Evolutionary conservation across 1,140 invertebrate genomes (phyloP), one percentile per base, ranked within the genome.

Genomic region (Matsumurasca onukii): DNA sequence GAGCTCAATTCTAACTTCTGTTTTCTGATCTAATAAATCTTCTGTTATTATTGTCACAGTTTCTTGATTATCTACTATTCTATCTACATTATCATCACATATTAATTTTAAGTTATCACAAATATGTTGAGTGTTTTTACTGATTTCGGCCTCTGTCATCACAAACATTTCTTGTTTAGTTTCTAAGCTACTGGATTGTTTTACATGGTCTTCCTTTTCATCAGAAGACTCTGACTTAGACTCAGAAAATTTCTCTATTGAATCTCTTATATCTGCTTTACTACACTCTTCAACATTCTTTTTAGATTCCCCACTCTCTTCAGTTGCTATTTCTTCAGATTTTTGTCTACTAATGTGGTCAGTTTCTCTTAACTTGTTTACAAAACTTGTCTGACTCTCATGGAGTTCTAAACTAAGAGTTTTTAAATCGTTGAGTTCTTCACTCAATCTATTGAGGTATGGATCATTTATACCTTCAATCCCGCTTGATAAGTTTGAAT

Each of bases 391-490:
- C 30, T 72, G 68, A 52, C 71, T 77, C 68, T 84, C 82, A 67
- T 81, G 81, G 25, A 85, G 72, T 72, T 88, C 86, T 20, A 83
- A 81, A 57, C 82, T 83, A 3, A 86, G 73, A 69, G 86, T 85
- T 39, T 80, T 84, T 61, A 86, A 74, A 70, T 85, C 84, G 49
- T 83, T 75, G 20, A 82, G 76, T 70, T 87, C 85, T 71, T 81
- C 83, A 69, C 80, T 84, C 29, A 85, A 75, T 75, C 83, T 82
- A 74, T 81, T 80, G 24, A 84, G 78, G 69, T 85, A 85, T 1
- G 84, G 84, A 76, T 87, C 85, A 75, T 84, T 80, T 63, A 85
- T 78, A 72, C 84, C 81, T 75, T 83, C 80, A 65, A 83, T 76
- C 55, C 80, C 80, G 25, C 69, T 73, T 31, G 51, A 69, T 31